Evolutionary conservation across 2,888 invertebrate species (phyloP).

Genomic region (Monopis laevigella): DNA sequence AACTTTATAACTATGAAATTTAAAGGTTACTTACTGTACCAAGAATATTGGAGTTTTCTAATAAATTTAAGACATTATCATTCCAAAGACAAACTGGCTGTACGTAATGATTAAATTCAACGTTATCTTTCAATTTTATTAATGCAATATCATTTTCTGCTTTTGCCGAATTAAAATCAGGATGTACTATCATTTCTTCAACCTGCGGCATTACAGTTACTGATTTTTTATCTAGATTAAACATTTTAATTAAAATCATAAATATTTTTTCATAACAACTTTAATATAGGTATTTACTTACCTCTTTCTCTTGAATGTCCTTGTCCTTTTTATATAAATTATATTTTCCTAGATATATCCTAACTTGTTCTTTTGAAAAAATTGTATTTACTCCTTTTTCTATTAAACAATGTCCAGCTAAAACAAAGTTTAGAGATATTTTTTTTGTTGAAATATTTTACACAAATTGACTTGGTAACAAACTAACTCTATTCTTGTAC

Average conservation of each 20-base stretch:
- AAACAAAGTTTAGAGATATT: too few species aligned
- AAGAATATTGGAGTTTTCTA: slow-evolving; percentile 22
- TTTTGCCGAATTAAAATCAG: slow-evolving; percentile 21
- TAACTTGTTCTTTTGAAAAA: slow-evolving; percentile 27
- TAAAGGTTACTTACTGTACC: slow-evolving; percentile 30
- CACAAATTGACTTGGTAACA: too few species aligned
- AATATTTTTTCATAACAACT: background rate
- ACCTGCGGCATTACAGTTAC: too few species aligned
- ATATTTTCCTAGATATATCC: slow-evolving; percentile 36
- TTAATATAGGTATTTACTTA: too few species aligned
- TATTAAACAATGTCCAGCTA: slow-evolving; percentile 36
- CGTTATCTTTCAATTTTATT: slow-evolving; percentile 32
- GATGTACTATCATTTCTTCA: slow-evolving; percentile 30
- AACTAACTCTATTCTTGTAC: too few species aligned
- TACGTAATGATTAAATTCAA: slow-evolving; percentile 30
- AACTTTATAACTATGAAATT: too few species aligned
- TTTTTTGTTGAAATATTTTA: too few species aligned
- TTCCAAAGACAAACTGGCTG: slow-evolving; percentile 43
- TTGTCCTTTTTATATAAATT: slow-evolving; percentile 34
- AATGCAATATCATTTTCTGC: slow-evolving; percentile 37
- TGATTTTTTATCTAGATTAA: too few species aligned
- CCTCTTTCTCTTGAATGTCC: slow-evolving; percentile 31
- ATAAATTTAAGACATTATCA: slow-evolving; percentile 23
- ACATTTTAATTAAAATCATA: too few species aligned
- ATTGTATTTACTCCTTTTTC: slow-evolving; percentile 26